phyloP scores from a whole-genome alignment of 2,113 vertebrate species.

The Hipposideros armiger region DNA sequence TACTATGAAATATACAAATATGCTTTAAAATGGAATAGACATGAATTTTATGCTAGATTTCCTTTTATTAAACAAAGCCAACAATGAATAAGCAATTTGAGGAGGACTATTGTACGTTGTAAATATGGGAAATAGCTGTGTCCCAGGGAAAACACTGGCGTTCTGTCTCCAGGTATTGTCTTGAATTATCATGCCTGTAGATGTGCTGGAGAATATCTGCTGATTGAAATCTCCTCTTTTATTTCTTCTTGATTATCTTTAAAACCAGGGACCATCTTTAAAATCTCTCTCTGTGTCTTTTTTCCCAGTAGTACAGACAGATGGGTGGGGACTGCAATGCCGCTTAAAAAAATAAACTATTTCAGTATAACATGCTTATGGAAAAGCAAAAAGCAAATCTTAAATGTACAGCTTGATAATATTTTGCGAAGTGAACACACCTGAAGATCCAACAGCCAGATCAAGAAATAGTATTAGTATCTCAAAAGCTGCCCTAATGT shows the following conservation, averaged over 20 bases:
- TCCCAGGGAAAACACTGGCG: neutral
- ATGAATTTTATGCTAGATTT: neutral
- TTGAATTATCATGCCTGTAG: neutral
- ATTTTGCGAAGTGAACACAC: neutral
- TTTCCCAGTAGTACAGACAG: neutral
- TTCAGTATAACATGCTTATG: neutral
- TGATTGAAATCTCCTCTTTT: neutral
- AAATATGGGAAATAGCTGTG: neutral
- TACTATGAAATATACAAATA: neutral
- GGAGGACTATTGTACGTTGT: neutral
- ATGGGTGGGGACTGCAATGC: neutral
- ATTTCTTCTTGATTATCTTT: constrained; percentile 4
- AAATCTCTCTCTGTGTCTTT: neutral
- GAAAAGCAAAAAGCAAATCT: neutral
- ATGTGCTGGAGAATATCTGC: neutral
- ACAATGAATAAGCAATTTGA: neutral
- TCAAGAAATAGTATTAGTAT: neutral
- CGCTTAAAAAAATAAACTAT: neutral
- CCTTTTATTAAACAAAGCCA: neutral
- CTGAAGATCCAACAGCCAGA: neutral
- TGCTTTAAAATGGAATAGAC: neutral
- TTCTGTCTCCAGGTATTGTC: neutral
- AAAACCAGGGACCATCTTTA: neutral
- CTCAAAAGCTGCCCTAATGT: neutral
- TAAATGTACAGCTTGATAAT: neutral